These are phyloP conservation scores for Drosophila algonquin DNA, from an alignment of 2,888 invertebrate genomes.

Conservation along the genomic window DNA sequence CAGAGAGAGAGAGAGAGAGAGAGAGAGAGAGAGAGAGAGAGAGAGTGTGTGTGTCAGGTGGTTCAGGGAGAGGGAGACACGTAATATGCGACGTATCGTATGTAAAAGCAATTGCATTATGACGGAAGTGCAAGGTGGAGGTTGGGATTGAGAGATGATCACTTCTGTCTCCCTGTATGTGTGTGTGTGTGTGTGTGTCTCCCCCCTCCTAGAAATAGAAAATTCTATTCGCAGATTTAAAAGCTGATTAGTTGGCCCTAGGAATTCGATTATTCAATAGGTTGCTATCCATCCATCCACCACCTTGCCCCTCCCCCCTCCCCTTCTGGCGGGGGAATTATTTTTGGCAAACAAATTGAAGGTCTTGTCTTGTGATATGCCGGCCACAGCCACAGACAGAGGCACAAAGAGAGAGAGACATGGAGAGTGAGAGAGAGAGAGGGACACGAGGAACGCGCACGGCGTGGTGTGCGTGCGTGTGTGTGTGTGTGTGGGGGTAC, in stretches of 20 bases:
- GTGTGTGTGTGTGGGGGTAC: not conserved
- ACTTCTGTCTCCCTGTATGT: not conserved
- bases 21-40: constrained; percentile 15
- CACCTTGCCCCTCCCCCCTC: not conserved
- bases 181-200: not conserved
- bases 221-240: not conserved
- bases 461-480: not conserved
- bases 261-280: constrained; percentile 25
- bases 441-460: too few species aligned
- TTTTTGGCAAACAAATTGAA: constrained; percentile 48
- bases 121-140: constrained; percentile 28
- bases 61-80: constrained; percentile 13
- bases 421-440: not conserved
- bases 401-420: not conserved
- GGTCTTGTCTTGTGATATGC: constrained; percentile 60
- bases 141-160: not conserved
- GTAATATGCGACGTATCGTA: constrained; percentile 6
- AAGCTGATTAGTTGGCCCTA: constrained; percentile 17
- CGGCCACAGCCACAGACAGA: not conserved
- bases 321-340: constrained; percentile 31
- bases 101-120: constrained; percentile 28
- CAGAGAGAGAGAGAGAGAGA: constrained; percentile 3
- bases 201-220: constrained; percentile 3
- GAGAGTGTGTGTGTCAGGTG: constrained; percentile 22
- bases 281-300: not conserved